Conservation (phyloP, 2,113 vertebrate species). For the Cottus gobio region DNA sequence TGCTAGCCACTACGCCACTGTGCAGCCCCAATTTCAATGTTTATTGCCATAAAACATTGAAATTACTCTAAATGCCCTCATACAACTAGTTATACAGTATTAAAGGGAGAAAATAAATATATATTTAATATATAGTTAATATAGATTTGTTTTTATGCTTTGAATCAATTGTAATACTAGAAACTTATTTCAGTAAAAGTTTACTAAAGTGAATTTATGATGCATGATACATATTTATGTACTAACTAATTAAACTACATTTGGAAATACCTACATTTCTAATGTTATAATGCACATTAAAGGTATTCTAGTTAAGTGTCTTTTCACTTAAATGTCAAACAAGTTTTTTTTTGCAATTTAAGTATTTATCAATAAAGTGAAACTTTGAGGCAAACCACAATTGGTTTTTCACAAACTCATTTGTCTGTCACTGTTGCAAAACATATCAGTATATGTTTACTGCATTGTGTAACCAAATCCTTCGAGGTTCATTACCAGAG, state of each 20-base stretch:
- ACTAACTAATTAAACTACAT: neutral
- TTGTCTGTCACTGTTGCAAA: conserved; percentile 23
- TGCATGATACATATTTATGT: too few relatives aligned
- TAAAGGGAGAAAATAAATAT: too few relatives aligned
- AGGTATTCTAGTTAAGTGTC: neutral
- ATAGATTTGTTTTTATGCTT: neutral
- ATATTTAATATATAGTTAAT: neutral
- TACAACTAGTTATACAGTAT: too few relatives aligned
- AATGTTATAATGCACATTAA: neutral
- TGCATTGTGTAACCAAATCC: conserved; percentile 34
- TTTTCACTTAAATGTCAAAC: neutral
- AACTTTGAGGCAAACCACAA: neutral
- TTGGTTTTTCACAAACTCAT: conserved; percentile 1
- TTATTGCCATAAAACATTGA: neutral
- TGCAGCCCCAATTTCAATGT: too few relatives aligned
- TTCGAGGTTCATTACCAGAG: conserved; percentile 67
- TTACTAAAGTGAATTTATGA: neutral
- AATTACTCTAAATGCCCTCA: neutral
- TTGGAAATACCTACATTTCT: neutral
- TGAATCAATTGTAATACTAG: neutral
- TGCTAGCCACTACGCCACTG: too few relatives aligned
- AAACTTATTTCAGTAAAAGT: neutral
- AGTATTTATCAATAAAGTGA: neutral
- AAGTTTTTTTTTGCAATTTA: neutral
- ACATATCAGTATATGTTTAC: conserved; percentile 61